Percentiles rank a stretch among this genome's conserved stretches.
Evolutionary conservation across 2,113 vertebrate genomes (phyloP).

Genomic region (Opisthocomus hoazin): DNA sequence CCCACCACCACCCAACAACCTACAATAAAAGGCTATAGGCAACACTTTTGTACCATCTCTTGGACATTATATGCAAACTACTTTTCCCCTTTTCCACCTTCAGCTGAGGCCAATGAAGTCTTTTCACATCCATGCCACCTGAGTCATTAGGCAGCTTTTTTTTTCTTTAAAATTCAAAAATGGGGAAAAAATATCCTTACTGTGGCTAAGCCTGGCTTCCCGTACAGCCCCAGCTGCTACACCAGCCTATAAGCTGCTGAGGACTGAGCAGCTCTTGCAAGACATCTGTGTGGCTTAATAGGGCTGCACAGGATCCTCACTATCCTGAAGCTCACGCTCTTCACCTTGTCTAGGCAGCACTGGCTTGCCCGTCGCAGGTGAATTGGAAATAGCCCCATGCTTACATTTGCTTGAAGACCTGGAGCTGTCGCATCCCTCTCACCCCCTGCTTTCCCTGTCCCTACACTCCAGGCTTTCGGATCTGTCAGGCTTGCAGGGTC

Average conservation of each 20-base stretch:
- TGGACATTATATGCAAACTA: not conserved
- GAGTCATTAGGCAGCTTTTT: not conserved
- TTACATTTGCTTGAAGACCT: not conserved
- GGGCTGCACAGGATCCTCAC: not conserved
- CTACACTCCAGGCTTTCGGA: not conserved
- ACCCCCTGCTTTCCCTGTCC: not conserved
- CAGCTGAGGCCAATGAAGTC: not conserved
- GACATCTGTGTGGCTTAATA: not conserved
- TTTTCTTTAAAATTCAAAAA: not conserved
- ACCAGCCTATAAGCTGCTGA: not conserved
- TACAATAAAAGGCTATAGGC: not conserved
- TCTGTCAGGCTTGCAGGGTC: not conserved
- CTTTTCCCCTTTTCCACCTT: not conserved
- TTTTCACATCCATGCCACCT: not conserved
- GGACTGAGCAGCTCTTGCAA: not conserved
- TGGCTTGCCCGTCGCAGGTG: not conserved
- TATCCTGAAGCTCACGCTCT: not conserved
- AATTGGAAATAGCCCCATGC: not conserved
- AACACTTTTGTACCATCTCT: not conserved
- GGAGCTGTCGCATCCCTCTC: fast-evolving
- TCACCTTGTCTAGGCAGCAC: not conserved
- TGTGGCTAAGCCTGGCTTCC: not conserved
- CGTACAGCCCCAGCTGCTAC: not conserved
- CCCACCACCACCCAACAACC: not conserved
- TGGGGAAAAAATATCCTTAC: not conserved